Percentiles rank a stretch among this genome's conserved stretches.
Conservation (phyloP, 1,140 invertebrate genomes). For the Mesaphorura yosii region DNA sequence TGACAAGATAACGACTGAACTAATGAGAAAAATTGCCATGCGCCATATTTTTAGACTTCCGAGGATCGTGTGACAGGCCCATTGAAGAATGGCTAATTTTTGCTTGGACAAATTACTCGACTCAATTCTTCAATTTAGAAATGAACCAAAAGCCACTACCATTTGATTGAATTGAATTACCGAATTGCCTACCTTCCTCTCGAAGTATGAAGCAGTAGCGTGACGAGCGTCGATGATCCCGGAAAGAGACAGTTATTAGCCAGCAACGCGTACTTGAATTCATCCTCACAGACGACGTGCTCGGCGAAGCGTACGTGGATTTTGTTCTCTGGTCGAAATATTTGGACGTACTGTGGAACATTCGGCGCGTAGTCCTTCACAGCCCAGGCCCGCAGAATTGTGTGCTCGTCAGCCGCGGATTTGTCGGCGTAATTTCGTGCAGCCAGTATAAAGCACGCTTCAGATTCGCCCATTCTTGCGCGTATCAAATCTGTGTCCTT, state of each 20-base stretch:
- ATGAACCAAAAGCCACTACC: too few relatives aligned
- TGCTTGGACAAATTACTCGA: too few relatives aligned
- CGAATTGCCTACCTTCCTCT: slow-evolving; percentile 81
- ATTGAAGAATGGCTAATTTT: too few relatives aligned
- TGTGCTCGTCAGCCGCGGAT: slow-evolving; percentile 92
- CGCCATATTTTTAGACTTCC: too few relatives aligned
- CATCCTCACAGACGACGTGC: slow-evolving; percentile 95
- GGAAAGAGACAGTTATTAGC: slow-evolving; percentile 97
- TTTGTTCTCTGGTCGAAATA: slow-evolving; percentile 95
- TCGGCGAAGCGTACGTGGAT: slow-evolving; percentile 97
- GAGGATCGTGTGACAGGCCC: too few relatives aligned
- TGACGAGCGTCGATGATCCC: slow-evolving; percentile 89
- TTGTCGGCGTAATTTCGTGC: slow-evolving; percentile 91
- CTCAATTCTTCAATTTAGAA: too few relatives aligned
- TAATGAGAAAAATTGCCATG: too few relatives aligned
- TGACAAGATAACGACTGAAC: too few relatives aligned
- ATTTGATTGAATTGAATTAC: too few relatives aligned
- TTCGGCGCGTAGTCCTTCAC: slow-evolving; percentile 81
- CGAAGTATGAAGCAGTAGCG: slow-evolving; percentile 86
- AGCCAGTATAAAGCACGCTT: slow-evolving; percentile 89
- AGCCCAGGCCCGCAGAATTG: slow-evolving; percentile 52
- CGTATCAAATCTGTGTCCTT: slow-evolving; percentile 89
- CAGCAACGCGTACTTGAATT: slow-evolving; percentile 91
- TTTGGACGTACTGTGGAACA: slow-evolving; percentile 94
- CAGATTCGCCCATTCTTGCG: slow-evolving; percentile 87